Evolutionary conservation across 2,113 vertebrate species (phyloP).

Genomic region (Bos javanicus): DNA sequence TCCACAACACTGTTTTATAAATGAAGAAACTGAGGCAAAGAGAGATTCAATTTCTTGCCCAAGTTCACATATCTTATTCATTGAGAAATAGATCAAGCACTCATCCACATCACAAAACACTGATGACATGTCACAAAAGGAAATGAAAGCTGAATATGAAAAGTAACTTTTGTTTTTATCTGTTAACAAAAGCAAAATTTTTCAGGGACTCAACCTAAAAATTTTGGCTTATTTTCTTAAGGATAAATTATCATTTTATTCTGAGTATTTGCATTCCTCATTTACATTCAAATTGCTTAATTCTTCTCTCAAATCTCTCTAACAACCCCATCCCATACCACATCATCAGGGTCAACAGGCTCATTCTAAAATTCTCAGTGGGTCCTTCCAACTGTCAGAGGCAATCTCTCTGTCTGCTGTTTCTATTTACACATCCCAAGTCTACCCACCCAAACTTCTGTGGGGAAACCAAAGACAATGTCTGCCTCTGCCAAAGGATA

Average conservation of each 20-base stretch:
- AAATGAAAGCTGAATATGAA: neutral
- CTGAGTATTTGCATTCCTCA: neutral
- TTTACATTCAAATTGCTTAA: neutral
- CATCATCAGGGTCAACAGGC: neutral
- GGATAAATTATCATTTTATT: neutral
- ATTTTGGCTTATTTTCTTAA: neutral
- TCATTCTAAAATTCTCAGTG: neutral
- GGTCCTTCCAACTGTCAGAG: neutral
- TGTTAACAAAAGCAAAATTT: neutral
- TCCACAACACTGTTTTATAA: neutral
- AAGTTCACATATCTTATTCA: neutral
- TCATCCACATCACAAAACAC: neutral
- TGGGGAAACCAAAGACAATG: neutral
- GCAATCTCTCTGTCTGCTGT: neutral
- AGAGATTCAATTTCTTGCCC: neutral
- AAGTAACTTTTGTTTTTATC: neutral
- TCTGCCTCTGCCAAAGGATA: neutral
- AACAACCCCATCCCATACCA: neutral
- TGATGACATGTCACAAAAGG: neutral
- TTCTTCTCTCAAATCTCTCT: neutral
- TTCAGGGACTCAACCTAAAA: neutral
- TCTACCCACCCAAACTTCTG: neutral
- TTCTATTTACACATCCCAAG: slow-evolving; percentile 27
- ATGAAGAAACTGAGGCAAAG: slow-evolving; percentile 6
- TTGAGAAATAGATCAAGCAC: neutral